Evolutionary conservation across 2,113 vertebrate species (phyloP).

Genomic region (Syrmaticus mikado): DNA sequence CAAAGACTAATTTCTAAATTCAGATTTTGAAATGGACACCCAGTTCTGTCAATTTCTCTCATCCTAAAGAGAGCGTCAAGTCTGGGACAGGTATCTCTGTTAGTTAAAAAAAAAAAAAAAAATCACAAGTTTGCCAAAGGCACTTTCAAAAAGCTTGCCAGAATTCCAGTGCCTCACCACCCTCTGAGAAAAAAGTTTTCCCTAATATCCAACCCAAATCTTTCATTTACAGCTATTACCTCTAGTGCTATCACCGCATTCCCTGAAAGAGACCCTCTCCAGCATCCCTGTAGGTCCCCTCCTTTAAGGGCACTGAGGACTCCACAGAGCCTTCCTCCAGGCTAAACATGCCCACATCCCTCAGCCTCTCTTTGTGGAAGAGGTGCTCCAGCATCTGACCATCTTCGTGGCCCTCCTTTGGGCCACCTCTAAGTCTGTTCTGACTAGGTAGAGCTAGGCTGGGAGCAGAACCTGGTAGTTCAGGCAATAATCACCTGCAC

Average conservation of each 20-base stretch:
- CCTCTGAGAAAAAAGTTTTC: neutral
- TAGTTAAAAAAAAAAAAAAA: neutral
- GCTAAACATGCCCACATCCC: too few relatives aligned
- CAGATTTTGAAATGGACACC: neutral
- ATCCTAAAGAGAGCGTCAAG: neutral
- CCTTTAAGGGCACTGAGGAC: too few relatives aligned
- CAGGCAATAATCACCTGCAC: neutral
- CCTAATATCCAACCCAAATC: neutral
- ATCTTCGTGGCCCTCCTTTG: neutral
- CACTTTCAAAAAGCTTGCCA: neutral
- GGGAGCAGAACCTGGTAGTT: neutral
- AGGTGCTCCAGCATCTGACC: neutral
- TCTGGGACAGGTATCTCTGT: neutral
- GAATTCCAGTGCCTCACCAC: neutral
- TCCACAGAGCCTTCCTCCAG: too few relatives aligned
- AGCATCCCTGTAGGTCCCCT: neutral
- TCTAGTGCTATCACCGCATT: neutral
- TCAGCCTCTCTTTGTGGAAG: too few relatives aligned
- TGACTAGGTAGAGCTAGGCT: neutral
- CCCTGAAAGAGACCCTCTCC: too few relatives aligned
- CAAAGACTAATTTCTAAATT: neutral
- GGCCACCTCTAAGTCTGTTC: neutral
- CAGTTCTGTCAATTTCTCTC: neutral
- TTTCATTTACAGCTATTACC: neutral
- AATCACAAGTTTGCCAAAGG: rapidly evolving